These are phyloP conservation scores for Mystacornis crossleyi DNA, from an alignment of 2,113 vertebrate species.

Conservation along the genomic window DNA sequence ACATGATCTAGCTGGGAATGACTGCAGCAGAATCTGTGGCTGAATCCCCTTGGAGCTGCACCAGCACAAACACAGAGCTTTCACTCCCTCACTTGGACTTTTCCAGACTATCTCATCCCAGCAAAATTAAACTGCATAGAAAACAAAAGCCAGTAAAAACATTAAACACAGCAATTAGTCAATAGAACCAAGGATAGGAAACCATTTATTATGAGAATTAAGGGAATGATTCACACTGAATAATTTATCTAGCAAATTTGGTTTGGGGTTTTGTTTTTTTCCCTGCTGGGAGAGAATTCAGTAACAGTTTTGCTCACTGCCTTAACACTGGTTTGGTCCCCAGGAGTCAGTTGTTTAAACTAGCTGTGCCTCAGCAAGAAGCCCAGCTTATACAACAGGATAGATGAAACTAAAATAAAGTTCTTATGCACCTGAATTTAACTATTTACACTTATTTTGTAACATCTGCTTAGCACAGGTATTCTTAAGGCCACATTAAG, in stretches of 20 bases:
- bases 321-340: background rate
- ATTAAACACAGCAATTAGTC: constrained; percentile 47
- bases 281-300: background rate
- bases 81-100: background rate
- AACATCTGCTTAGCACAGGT: background rate
- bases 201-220: constrained; percentile 54
- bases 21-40: background rate
- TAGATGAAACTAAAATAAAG: background rate
- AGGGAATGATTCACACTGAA: constrained; percentile 50
- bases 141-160: constrained; percentile 52
- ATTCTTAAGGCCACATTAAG: background rate
- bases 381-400: background rate
- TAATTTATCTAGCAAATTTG: constrained; percentile 48
- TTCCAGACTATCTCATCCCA: constrained; percentile 3
- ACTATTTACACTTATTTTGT: background rate
- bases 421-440: background rate
- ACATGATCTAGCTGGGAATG: background rate
- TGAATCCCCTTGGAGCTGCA: background rate
- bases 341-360: background rate
- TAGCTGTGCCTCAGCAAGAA: background rate
- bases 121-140: constrained; percentile 8
- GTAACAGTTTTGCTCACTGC: background rate
- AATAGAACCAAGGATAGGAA: constrained; percentile 35
- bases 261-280: background rate
- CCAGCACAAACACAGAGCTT: background rate